phyloP scores from a whole-genome alignment of 1,140 invertebrate species.

The Patella vulgata region DNA sequence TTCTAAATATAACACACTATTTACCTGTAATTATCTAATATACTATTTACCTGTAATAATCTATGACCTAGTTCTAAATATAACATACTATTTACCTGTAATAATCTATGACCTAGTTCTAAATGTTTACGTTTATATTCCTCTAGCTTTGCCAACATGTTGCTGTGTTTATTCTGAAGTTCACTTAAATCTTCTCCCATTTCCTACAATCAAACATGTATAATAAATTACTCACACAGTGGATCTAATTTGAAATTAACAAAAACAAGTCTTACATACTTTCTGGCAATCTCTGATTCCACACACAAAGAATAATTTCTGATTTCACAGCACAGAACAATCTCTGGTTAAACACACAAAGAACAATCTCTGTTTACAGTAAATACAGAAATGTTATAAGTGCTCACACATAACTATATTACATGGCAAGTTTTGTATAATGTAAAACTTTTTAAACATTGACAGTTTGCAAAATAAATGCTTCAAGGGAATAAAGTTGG shows the following conservation, averaged over 20 bases:
- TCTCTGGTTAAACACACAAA: background rate
- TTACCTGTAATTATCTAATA: slow-evolving; percentile 79
- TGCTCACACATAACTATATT: too few species aligned
- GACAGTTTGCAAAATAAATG: too few species aligned
- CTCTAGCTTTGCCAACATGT: slow-evolving; percentile 77
- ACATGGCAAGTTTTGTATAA: too few species aligned
- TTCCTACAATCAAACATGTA: slow-evolving; percentile 44
- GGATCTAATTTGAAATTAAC: background rate
- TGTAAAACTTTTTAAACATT: too few species aligned
- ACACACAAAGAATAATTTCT: background rate
- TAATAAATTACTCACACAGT: background rate
- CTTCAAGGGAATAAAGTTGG: too few species aligned
- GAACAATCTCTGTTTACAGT: background rate
- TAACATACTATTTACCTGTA: slow-evolving; percentile 73
- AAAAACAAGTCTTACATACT: background rate
- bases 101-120: slow-evolving; percentile 80
- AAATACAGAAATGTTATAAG: too few species aligned
- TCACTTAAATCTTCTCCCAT: slow-evolving; percentile 81
- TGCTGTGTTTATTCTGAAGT: slow-evolving; percentile 78
- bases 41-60: slow-evolving; percentile 76
- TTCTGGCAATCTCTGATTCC: background rate
- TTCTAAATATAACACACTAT: too few species aligned
- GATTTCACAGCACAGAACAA: background rate
- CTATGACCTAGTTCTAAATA: slow-evolving; percentile 81
- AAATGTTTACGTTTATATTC: slow-evolving; percentile 80